Percentiles rank a stretch among this genome's conserved stretches.
Conservation (phyloP, 2,113 vertebrate species). For the Coregonus clupeaformis region DNA sequence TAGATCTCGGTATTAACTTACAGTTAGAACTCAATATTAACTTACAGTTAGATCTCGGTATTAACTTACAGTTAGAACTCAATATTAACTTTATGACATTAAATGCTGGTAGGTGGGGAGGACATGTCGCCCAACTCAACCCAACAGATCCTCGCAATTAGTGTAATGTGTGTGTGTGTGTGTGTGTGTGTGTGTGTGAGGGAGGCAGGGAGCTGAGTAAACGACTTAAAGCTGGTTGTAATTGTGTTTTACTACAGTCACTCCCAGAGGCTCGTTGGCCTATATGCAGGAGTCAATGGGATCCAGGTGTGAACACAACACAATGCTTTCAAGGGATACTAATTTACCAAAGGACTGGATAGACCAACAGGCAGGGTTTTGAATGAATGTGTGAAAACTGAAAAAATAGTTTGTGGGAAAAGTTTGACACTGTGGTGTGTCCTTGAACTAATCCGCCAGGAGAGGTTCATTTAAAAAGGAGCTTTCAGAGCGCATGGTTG, state of each 20-base stretch:
- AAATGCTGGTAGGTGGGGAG: slow-evolving; percentile 1
- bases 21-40: too few species aligned
- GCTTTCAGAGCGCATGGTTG: neutral
- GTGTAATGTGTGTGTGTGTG: neutral
- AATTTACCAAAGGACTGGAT: neutral
- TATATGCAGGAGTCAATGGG: slow-evolving; percentile 37
- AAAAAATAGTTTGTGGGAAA: neutral
- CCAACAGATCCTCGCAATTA: slow-evolving; percentile 3
- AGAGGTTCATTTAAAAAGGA: neutral
- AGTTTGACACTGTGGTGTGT: neutral
- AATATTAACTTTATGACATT: neutral
- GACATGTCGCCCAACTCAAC: neutral
- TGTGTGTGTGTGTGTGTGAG: too few species aligned
- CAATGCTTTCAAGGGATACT: neutral
- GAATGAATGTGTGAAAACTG: neutral
- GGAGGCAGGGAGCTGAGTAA: neutral
- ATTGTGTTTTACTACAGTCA: slow-evolving; percentile 51
- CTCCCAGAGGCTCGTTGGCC: slow-evolving; percentile 44
- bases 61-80: too few species aligned
- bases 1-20: too few species aligned
- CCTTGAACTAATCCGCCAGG: slow-evolving; percentile 10
- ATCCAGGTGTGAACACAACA: slow-evolving; percentile 42
- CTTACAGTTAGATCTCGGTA: too few species aligned
- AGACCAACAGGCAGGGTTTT: neutral
- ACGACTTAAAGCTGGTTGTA: slow-evolving; percentile 46